Base-by-base conservation (phyloP, 2,113 vertebrate species). In the Solenodon paradoxus region DNA sequence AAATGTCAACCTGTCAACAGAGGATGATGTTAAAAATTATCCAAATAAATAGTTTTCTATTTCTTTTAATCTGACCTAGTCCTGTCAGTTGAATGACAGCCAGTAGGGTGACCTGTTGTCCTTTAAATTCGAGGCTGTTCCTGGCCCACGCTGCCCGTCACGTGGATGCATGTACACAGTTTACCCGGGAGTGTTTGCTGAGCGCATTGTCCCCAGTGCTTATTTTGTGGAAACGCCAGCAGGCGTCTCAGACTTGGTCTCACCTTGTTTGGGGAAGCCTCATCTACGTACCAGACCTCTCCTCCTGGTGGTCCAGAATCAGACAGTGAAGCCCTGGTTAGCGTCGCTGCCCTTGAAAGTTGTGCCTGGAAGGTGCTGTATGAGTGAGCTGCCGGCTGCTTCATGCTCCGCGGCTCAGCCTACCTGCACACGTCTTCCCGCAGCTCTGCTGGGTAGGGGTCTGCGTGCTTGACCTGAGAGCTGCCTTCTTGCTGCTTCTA, bases 21-120 rank as follows among this genome's bases (percentile, higher is more conserved):
- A 96, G 97, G 94, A 94, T 93, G 88, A 95, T 97, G 77, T 81
- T 81, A 92, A 95, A 94, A 93, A 83, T 97, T 90, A 61, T 96
- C 94, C 96, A 95, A 96, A 97, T 96, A 97, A 97, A 96, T 88
- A 95, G 93, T 86, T 97, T 96, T 12, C 78, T 97, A 97, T 97
- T 97, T 96, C 97, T 97, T 97, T 92, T 97, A 35, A 81, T 95
- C 19, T 55, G 40, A 78, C 71, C 85, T 95, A 97, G 95, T 97
- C 45, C 91, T 71, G 20, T 97, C 71, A 92, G 96, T 97, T 95
- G 83, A 88, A 89, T 97, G 92, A 75, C 78, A 95, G 69, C n/a
- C 42, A 88, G 22, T 30, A 95, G 85, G 75, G 22, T 20, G 75
- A 38, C 88, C 47, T 88, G 30, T 51, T 77, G 40, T 89, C 53